Conservation (phyloP, 2,797 vertebrate genomes). For the Podarcis lilfordi region DNA sequence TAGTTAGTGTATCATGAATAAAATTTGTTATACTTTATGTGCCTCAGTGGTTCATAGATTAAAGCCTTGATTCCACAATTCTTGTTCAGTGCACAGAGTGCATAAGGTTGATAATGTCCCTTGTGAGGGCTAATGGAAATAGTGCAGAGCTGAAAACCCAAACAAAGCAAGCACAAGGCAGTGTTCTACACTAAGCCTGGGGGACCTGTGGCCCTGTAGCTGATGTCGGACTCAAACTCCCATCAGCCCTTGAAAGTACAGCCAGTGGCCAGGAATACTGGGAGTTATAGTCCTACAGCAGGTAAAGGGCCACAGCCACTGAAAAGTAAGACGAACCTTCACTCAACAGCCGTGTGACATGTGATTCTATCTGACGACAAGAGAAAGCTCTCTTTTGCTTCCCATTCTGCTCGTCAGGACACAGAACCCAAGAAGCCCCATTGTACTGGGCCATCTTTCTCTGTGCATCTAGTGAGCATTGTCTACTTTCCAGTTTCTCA, state of each 20-base stretch:
- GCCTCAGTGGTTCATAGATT: neutral
- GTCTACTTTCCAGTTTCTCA: neutral
- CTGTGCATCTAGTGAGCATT: neutral
- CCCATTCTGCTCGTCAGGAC: neutral
- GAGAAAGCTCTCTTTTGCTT: neutral
- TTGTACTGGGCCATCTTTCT: neutral
- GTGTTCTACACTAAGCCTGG: neutral
- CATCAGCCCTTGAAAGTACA: neutral
- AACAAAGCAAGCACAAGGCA: neutral
- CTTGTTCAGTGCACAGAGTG: neutral
- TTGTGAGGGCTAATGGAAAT: neutral
- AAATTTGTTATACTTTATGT: slow-evolving; percentile 12
- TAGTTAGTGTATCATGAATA: neutral
- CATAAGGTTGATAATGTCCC: neutral
- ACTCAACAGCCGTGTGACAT: neutral
- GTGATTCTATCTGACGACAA: neutral
- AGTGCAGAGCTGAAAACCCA: neutral
- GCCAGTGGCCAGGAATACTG: no score
- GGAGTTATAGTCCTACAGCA: no score
- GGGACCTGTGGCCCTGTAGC: no score
- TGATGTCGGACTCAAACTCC: no score
- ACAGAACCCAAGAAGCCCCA: neutral
- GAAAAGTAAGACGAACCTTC: neutral
- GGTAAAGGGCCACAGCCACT: no score
- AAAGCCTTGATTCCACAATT: neutral